These are phyloP conservation scores for Pristionchus pacificus DNA, from an alignment of 1,140 invertebrate species.

Conservation along the genomic window DNA sequence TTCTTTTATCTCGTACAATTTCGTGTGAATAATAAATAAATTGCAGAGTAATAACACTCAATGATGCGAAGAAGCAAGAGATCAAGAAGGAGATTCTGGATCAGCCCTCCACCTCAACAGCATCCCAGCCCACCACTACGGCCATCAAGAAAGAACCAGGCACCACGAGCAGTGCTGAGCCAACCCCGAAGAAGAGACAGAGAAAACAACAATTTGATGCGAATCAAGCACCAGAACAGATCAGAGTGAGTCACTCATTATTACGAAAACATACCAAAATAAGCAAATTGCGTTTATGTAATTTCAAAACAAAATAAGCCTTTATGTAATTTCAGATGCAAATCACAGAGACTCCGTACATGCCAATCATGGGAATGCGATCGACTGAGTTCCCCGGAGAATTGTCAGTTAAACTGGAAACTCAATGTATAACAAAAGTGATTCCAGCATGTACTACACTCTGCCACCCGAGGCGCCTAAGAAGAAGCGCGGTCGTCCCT, in stretches of 20 bases:
- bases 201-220: constrained; percentile 17
- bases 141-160: not conserved
- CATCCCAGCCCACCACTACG: not conserved
- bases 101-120: not conserved
- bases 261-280: not conserved
- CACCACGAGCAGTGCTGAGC: not conserved
- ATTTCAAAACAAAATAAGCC: not conserved
- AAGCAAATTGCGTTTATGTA: constrained; percentile 6
- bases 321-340: not conserved
- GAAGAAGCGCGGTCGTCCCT: constrained; percentile 7
- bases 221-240: not conserved
- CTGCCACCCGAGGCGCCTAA: too few species aligned
- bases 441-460: too few species aligned
- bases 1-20: too few species aligned
- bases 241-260: not conserved
- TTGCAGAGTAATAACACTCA: constrained; percentile 4
- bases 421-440: too few species aligned
- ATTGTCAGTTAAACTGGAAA: too few species aligned
- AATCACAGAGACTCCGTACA: not conserved
- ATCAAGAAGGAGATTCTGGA: not conserved
- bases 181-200: constrained; percentile 3
- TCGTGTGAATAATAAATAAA: not conserved
- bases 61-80: not conserved
- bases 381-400: not conserved
- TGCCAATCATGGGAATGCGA: constrained; percentile 4